Base-by-base conservation (phyloP, 1,140 invertebrate genomes). In the Sogatella furcifera region DNA sequence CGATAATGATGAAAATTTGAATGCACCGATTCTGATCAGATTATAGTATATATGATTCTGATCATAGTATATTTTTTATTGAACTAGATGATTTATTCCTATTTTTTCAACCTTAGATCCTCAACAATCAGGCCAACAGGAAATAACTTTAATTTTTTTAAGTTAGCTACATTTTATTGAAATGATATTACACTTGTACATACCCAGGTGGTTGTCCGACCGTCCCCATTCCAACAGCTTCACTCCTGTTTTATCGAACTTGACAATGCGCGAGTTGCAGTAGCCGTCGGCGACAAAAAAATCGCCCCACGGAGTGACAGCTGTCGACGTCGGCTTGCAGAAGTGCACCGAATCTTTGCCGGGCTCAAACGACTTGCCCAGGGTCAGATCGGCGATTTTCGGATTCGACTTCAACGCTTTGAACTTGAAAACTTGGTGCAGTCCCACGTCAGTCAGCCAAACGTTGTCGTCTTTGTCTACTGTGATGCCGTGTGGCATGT, bases 261-360 rank as follows among this genome's bases (percentile, higher is more conserved):
- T 95, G 22, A 97, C 77, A 24, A 98, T 83, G 63, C 95, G 78
- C 2, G 85, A 84, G 75, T 97, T 97, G 70, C 95, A 98, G 70
- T 98, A 98, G 11, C 91, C 90, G 76, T 98, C 95, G 11, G 92
- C 85, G 0, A 98, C 89, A 72, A 92, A 98, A 73, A 98, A 93
- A 59, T 92, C 85, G 0, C 91, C 93, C 67, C 83, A 85, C 10
- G 68, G 64, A 19, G 89, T 73, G 9, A 92, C 89, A 24, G 94
- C 92, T 1, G 96, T 90, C 8, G 89, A 86, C 8, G 92, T 90
- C 10, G 95, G 95, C 72, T 97, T 96, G 73, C 95, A 98, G 75
- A 97, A 97, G 68, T 89, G 88, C 4, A 69, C 72, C 49, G 84
- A 76, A 66, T 88, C 86, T 62, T 79, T 80, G 55, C 94, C 93